Conservation (phyloP, 1,140 invertebrate species). For the Meloidogyne floridensis region DNA sequence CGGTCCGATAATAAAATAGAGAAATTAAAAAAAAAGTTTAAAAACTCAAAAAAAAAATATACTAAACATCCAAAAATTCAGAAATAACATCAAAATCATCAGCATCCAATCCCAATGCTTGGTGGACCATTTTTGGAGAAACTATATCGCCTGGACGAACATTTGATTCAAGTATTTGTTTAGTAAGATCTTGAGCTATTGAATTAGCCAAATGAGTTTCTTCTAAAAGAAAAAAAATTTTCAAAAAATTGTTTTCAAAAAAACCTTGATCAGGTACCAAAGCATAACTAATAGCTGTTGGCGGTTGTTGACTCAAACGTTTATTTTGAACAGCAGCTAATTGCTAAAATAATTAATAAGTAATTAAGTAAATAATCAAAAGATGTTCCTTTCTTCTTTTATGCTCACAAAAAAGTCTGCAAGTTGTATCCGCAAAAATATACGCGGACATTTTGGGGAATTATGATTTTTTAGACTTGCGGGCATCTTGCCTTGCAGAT, state of each 20-base stretch:
- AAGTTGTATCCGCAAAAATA: too few species aligned
- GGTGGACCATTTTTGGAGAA: constrained; percentile 25
- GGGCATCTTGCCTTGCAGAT: too few species aligned
- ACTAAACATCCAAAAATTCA: constrained; percentile 36
- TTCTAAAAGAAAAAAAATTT: neutral
- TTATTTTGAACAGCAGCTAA: constrained; percentile 32
- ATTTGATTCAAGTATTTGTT: constrained; percentile 27
- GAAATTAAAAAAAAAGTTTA: neutral
- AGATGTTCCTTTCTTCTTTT: too few species aligned
- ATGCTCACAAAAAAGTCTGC: too few species aligned
- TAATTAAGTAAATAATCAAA: too few species aligned
- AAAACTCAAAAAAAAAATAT: neutral
- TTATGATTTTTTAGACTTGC: too few species aligned
- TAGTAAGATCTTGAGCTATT: constrained; percentile 20
- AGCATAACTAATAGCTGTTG: constrained; percentile 17
- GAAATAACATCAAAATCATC: constrained; percentile 42
- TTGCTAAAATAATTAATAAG: constrained; percentile 14
- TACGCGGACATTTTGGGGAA: too few species aligned
- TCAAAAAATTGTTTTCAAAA: neutral
- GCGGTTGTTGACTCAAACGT: constrained; percentile 20
- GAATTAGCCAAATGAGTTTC: constrained; percentile 35
- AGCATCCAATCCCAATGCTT: constrained; percentile 41
- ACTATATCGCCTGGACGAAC: constrained; percentile 30
- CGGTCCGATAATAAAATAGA: too few species aligned
- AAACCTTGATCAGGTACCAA: constrained; percentile 19